These are phyloP conservation scores for Linnaemya tessellans DNA, from an alignment of 2,888 invertebrate genomes.

Conservation along the genomic window DNA sequence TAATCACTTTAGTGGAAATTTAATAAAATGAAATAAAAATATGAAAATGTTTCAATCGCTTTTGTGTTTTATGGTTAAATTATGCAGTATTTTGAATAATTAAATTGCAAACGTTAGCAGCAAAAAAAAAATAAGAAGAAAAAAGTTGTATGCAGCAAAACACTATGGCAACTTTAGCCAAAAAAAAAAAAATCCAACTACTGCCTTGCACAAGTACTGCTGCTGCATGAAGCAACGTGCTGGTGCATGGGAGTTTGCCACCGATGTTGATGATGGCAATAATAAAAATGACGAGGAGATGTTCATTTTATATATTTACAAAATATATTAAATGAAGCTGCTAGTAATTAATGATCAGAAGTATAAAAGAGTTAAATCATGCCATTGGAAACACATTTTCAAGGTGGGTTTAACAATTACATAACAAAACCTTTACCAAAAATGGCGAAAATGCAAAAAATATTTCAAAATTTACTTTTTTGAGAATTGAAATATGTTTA, in stretches of 20 bases:
- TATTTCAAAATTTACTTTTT: too few relatives aligned
- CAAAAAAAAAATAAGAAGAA: neutral
- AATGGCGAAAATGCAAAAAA: too few relatives aligned
- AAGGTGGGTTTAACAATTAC: too few relatives aligned
- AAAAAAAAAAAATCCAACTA: slow-evolving; percentile 1
- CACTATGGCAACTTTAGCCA: slow-evolving; percentile 34
- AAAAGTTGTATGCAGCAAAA: neutral
- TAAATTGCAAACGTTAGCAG: slow-evolving; percentile 60
- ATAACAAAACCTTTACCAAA: too few relatives aligned
- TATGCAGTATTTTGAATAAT: slow-evolving; percentile 68
- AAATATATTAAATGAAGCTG: slow-evolving; percentile 10
- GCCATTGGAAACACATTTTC: neutral
- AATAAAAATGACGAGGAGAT: slow-evolving; percentile 50
- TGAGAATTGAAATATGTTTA: slow-evolving; percentile 57
- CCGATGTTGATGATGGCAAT: slow-evolving; percentile 43
- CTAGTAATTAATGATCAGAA: neutral
- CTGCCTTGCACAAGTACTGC: slow-evolving; percentile 16
- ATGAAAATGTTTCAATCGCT: slow-evolving; percentile 22
- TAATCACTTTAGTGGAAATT: slow-evolving; percentile 71
- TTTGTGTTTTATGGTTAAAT: slow-evolving; percentile 52
- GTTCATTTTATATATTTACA: neutral
- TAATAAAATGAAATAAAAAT: slow-evolving; percentile 49
- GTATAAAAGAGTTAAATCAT: neutral
- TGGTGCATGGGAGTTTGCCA: neutral
- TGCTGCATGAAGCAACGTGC: neutral